Conservation (phyloP, 2,888 invertebrate species). For the Crepidodera aurea region DNA sequence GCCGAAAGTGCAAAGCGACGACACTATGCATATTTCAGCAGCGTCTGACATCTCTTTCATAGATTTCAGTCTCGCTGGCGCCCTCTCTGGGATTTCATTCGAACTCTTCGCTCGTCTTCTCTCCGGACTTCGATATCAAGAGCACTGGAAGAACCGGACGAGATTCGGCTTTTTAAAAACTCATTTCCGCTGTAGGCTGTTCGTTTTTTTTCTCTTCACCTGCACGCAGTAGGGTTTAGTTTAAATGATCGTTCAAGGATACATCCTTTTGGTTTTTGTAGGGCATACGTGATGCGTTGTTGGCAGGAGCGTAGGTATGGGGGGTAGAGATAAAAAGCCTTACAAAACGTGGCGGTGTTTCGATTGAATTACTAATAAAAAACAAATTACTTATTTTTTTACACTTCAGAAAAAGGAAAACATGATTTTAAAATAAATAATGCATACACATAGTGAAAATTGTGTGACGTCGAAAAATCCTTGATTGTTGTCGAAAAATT, state of each 20-base stretch:
- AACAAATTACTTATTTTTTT: too few relatives aligned
- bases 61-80: slow-evolving; percentile 24
- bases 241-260: slow-evolving; percentile 39
- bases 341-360: too few relatives aligned
- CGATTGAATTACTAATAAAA: too few relatives aligned
- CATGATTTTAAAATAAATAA: too few relatives aligned
- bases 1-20: slow-evolving; percentile 39
- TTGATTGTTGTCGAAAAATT: too few relatives aligned
- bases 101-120: neutral
- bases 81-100: slow-evolving; percentile 33
- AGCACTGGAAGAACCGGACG: slow-evolving; percentile 42
- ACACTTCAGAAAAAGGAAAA: too few relatives aligned
- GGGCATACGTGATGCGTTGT: slow-evolving; percentile 14
- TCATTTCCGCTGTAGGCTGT: slow-evolving; percentile 46
- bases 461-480: too few relatives aligned
- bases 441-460: too few relatives aligned
- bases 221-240: slow-evolving; percentile 33
- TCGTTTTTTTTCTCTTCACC: slow-evolving; percentile 33
- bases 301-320: too few relatives aligned
- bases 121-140: slow-evolving; percentile 9
- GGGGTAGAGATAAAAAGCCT: too few relatives aligned
- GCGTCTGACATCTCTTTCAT: slow-evolving; percentile 12
- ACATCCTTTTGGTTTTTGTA: slow-evolving; percentile 36
- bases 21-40: slow-evolving; percentile 43
- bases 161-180: slow-evolving; percentile 49